Base-by-base conservation (phyloP, 2,888 invertebrate genomes). In the Polyommatus iphigenia region DNA sequence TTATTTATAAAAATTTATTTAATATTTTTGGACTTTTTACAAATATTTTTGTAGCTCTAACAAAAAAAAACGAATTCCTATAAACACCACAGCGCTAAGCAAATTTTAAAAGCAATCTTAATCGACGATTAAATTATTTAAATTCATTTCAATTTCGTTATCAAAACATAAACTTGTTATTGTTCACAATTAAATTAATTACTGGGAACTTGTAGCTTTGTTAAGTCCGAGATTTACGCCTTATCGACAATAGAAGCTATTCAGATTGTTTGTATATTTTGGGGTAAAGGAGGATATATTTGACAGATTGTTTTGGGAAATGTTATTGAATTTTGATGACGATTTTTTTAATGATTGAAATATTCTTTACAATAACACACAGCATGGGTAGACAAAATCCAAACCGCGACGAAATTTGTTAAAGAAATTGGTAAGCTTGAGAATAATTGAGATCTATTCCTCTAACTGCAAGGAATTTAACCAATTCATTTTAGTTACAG, bases 121-220 rank as follows among this genome's bases (percentile, higher is more conserved):
- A 67, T 29, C 15, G 67, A 67, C 24, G 5, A 67, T 29, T 5
- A 29, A 67, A 8, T 76, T 46, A 50, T 78, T 80, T 20, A 29
- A 67, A 67, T 67, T 75, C 24, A 50, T 79, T 80, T 76, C 77
- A 79, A 79, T 79, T 78, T 80, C 77, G 50, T 79, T 83, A 84
- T 87, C 85, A 67, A 15, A 29, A 67, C 13, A 67, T 15, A 67
- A 67, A 67, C 29, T 67, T 67, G 29, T 67, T 67, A 67, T 67
- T 67, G 67, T 67, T 67, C 15, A 20, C 20, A 41, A 46, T 20
- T 46, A 20, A 73, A 41, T 41, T 73, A 41, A 72, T 41, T 73
- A n/a, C 13, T n/a, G 3, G 3, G 7, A 41, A 72, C 24, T 62
- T 24, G 46, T 24, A 15, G 46, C 20, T 72, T 73, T 73, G 73